Evolutionary conservation across 2,888 invertebrate genomes (phyloP).

Genomic region (Epirrhoe alternata): DNA sequence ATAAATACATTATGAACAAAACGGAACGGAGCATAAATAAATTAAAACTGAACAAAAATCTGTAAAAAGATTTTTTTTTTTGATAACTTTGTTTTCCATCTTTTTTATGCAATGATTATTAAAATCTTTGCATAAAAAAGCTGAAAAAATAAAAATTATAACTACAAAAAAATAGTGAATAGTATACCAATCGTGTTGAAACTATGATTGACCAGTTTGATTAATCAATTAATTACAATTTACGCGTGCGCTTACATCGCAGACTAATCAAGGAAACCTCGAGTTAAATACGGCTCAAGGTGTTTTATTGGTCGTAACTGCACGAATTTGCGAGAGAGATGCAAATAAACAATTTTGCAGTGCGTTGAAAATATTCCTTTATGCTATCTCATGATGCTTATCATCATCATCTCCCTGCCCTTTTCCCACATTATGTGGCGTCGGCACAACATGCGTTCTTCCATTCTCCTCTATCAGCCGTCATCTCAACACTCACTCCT

Average conservation of each 20-base stretch:
- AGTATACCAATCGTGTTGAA: slow-evolving; percentile 7
- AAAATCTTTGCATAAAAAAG: too few relatives aligned
- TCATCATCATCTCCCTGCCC: background rate
- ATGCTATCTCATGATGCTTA: background rate
- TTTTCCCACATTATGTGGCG: too few relatives aligned
- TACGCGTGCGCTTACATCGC: slow-evolving; percentile 27
- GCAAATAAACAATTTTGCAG: background rate
- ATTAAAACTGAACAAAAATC: too few relatives aligned
- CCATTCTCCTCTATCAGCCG: too few relatives aligned
- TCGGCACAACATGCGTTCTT: too few relatives aligned
- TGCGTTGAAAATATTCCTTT: background rate
- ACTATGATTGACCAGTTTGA: slow-evolving; percentile 23
- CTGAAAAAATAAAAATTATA: background rate
- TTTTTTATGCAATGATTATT: too few relatives aligned
- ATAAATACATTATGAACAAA: too few relatives aligned
- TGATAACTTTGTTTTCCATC: too few relatives aligned
- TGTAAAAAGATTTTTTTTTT: too few relatives aligned
- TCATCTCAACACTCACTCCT: too few relatives aligned
- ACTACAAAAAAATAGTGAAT: slow-evolving; percentile 1
- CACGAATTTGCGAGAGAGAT: slow-evolving; percentile 5
- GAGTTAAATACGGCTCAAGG: slow-evolving; percentile 33
- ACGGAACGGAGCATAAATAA: too few relatives aligned
- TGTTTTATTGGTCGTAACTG: slow-evolving; percentile 24
- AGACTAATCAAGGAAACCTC: slow-evolving; percentile 33
- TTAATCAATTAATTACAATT: slow-evolving; percentile 27